These are phyloP conservation scores for Calephelis nemesis DNA, from an alignment of 1,140 invertebrate genomes.

Conservation along the genomic window DNA sequence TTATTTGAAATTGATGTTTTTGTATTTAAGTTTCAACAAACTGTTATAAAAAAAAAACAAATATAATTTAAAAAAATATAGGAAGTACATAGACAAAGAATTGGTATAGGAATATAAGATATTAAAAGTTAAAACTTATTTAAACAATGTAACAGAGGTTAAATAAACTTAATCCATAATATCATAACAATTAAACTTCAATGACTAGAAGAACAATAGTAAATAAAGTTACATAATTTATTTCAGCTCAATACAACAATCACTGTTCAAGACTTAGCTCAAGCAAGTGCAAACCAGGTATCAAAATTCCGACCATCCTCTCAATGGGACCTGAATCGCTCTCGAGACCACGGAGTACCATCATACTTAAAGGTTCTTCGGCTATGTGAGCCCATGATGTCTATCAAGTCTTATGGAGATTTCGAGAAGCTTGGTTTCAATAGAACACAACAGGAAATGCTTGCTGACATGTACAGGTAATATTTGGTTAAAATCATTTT, in stretches of 20 bases:
- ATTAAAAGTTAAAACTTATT: too few species aligned
- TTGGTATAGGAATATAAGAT: too few species aligned
- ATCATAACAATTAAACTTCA: too few species aligned
- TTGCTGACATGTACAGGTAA: slow-evolving; percentile 84
- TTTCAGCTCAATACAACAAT: slow-evolving; percentile 65
- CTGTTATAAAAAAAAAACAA: too few species aligned
- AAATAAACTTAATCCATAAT: too few species aligned
- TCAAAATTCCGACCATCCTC: slow-evolving; percentile 51
- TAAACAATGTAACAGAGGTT: too few species aligned
- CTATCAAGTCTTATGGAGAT: slow-evolving; percentile 80
- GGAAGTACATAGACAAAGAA: too few species aligned
- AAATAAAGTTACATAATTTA: not conserved
- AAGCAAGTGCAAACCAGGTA: slow-evolving; percentile 75
- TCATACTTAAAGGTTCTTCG: slow-evolving; percentile 89
- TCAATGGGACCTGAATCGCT: slow-evolving; percentile 78
- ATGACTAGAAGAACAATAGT: too few species aligned
- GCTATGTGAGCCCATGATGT: slow-evolving; percentile 83
- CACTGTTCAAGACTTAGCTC: slow-evolving; percentile 63
- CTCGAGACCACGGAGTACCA: slow-evolving; percentile 93
- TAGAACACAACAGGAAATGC: slow-evolving; percentile 78
- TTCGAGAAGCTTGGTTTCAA: slow-evolving; percentile 83
- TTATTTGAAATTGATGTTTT: too few species aligned
- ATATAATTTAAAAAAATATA: too few species aligned
- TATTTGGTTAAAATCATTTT: not conserved
- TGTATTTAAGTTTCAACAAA: too few species aligned